phyloP scores from a whole-genome alignment of 2,797 vertebrate genomes.

The Notolabrus celidotus region DNA sequence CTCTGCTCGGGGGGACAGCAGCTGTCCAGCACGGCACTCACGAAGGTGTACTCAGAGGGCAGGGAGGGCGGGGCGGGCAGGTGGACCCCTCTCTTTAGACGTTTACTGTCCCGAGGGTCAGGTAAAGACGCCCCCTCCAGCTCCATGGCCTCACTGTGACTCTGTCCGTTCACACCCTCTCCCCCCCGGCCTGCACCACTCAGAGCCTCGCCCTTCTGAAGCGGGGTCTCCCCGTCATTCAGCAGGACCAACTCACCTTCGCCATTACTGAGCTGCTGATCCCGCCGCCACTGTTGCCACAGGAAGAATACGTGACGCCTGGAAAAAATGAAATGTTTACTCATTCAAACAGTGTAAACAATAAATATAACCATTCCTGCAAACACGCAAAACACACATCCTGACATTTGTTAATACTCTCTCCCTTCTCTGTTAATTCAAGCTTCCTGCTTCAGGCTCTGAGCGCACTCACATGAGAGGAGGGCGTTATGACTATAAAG shows the following conservation, averaged over 20 bases:
- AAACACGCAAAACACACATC: too few species aligned
- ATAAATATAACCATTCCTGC: too few species aligned
- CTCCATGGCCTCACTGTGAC: constrained; percentile 87
- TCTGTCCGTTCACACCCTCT: constrained; percentile 53
- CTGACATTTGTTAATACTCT: too few species aligned
- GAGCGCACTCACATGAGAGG: too few species aligned
- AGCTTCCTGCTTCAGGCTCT: too few species aligned
- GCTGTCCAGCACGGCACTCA: constrained; percentile 85
- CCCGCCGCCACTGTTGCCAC: constrained; percentile 89
- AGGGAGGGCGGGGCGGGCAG: constrained; percentile 76
- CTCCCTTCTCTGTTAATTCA: too few species aligned
- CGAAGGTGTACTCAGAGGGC: constrained; percentile 89
- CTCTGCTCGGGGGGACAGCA: constrained; percentile 89
- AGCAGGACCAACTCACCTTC: constrained; percentile 47
- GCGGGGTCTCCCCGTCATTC: constrained; percentile 71
- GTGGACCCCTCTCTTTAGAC: constrained; percentile 89
- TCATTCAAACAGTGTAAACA: too few species aligned
- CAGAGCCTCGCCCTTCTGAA: constrained; percentile 46
- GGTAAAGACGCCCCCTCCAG: constrained; percentile 82
- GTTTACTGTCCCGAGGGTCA: constrained; percentile 91
- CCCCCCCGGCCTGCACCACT: constrained; percentile 9
- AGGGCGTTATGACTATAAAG: too few species aligned
- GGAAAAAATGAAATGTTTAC: constrained; percentile 12
- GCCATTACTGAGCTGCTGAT: constrained; percentile 64
- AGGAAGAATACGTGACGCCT: constrained; percentile 93